Evolutionary conservation across 2,888 invertebrate genomes (phyloP).

Genomic region (Mycalesis mineus): DNA sequence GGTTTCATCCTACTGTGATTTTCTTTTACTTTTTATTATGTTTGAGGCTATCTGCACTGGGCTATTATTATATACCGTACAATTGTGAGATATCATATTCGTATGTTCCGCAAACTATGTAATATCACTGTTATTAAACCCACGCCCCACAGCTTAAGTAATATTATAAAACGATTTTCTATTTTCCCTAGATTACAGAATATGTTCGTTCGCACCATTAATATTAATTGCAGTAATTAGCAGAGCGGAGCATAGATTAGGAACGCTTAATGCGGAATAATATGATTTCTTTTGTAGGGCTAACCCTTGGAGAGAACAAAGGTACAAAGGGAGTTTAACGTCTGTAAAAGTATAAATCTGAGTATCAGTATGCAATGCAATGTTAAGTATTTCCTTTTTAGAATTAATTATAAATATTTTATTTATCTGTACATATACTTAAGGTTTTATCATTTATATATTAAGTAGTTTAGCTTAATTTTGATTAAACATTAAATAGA

Average conservation of each 20-base stretch:
- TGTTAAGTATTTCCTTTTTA: no score
- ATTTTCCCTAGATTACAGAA: not conserved
- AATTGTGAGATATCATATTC: no score
- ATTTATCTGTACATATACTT: no score
- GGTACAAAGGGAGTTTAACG: not conserved
- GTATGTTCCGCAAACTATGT: not conserved
- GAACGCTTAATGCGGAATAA: not conserved
- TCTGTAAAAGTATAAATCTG: not conserved
- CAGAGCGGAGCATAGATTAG: not conserved
- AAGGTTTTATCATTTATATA: no score
- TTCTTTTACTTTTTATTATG: no score
- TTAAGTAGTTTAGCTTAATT: no score
- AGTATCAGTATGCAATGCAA: no score
- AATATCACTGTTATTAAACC: not conserved
- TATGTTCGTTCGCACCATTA: not conserved
- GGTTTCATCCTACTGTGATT: no score
- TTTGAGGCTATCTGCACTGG: no score
- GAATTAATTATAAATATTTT: no score
- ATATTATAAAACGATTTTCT: not conserved
- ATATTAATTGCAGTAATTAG: conserved; percentile 7
- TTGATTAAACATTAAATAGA: no score
- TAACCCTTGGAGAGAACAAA: not conserved
- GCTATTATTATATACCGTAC: no score
- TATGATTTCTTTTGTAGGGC: not conserved
- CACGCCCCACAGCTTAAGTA: not conserved